Evolutionary conservation across 2,888 invertebrate genomes (phyloP).

Genomic region (Protophormia terraenovae): DNA sequence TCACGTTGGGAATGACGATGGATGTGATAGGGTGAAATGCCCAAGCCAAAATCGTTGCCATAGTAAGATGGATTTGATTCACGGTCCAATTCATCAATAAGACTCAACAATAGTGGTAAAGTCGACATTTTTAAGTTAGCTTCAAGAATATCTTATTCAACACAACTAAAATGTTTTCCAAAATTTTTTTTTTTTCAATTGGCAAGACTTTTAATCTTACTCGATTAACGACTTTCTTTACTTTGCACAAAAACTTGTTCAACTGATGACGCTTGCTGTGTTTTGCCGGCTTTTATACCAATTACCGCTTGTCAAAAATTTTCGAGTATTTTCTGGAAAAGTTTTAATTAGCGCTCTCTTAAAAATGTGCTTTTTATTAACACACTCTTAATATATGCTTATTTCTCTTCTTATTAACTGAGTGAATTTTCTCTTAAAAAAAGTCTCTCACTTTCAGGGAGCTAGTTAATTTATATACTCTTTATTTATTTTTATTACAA

Average conservation of each 20-base stretch:
- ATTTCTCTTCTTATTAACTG: too few species aligned
- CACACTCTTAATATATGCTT: too few species aligned
- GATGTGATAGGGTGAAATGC: slow-evolving; percentile 68
- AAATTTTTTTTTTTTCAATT: not conserved
- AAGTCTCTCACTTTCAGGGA: too few species aligned
- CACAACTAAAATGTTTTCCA: not conserved
- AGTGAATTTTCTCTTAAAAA: too few species aligned
- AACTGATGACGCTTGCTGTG: slow-evolving; percentile 38
- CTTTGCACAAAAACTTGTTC: not conserved
- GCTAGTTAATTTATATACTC: too few species aligned
- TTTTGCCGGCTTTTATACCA: slow-evolving; percentile 54
- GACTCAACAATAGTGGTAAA: slow-evolving; percentile 70
- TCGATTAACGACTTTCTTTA: too few species aligned
- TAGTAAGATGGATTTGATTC: slow-evolving; percentile 70
- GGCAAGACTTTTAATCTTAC: not conserved
- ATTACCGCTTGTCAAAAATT: not conserved
- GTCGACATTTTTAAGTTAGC: slow-evolving; percentile 66
- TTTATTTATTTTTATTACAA: too few species aligned
- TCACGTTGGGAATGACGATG: slow-evolving; percentile 59
- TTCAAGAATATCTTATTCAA: slow-evolving; percentile 32
- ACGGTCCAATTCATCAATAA: slow-evolving; percentile 71
- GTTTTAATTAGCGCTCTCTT: not conserved
- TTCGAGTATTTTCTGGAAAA: slow-evolving; percentile 32
- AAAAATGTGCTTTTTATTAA: not conserved
- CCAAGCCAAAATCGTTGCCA: slow-evolving; percentile 73